These are phyloP conservation scores for Geococcyx californianus DNA, from an alignment of 2,113 vertebrate species.

Conservation along the genomic window DNA sequence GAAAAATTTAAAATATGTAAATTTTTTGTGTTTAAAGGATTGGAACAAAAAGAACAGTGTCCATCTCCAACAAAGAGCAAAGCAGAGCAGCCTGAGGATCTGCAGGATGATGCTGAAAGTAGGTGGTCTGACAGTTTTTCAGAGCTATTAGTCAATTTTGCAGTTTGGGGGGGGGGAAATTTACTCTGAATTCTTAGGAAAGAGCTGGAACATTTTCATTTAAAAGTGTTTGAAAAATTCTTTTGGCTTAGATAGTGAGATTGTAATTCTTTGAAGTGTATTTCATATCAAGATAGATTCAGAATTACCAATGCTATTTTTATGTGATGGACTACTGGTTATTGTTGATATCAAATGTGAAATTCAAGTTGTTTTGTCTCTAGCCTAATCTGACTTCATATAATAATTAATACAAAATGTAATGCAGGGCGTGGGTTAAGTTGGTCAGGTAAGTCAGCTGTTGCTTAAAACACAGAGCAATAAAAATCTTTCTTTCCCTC, in stretches of 20 bases:
- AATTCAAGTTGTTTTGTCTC: background rate
- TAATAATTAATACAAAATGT: background rate
- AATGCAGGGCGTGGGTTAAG: background rate
- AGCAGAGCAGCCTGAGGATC: constrained; percentile 68
- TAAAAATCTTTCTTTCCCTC: background rate
- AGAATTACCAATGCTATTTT: background rate
- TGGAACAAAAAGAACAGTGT: constrained; percentile 63
- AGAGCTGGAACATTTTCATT: background rate
- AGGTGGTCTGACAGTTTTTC: constrained; percentile 8
- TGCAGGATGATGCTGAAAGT: constrained; percentile 71
- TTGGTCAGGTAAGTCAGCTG: background rate
- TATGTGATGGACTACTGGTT: background rate
- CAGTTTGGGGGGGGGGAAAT: background rate
- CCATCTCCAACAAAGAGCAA: constrained; percentile 72
- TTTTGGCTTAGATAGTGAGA: background rate
- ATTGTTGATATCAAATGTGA: background rate
- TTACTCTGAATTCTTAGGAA: constrained; percentile 9
- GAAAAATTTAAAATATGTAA: background rate
- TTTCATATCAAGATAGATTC: background rate
- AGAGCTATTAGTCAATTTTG: background rate
- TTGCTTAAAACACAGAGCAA: background rate
- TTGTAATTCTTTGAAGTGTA: background rate
- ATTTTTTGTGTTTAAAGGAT: constrained; percentile 25
- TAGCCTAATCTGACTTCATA: background rate
- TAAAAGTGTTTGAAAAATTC: background rate